A percentile compares a stretch with the other conserved stretches of the same genome.
Conservation (phyloP, 2,888 invertebrate species). For the Frankliniella fusca region DNA sequence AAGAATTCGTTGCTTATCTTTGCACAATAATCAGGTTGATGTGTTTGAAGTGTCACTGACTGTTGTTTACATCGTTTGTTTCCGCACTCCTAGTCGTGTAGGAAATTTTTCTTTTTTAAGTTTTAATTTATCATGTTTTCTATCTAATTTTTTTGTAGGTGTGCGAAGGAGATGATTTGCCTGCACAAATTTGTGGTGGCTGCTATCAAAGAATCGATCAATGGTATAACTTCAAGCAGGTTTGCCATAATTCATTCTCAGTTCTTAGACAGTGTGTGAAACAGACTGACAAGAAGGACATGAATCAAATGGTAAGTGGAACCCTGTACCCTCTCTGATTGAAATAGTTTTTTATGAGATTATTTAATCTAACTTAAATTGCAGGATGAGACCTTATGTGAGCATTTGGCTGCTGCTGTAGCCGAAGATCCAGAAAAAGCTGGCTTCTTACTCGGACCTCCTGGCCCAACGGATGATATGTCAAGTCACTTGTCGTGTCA, state of each 20-base stretch:
- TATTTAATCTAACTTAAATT: too few species aligned
- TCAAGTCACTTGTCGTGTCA: not conserved
- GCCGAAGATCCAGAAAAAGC: not conserved
- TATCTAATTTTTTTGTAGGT: not conserved
- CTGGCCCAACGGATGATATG: not conserved
- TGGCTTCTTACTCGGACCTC: not conserved
- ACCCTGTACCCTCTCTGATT: not conserved
- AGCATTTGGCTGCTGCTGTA: not conserved
- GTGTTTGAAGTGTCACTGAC: too few species aligned
- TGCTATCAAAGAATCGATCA: not conserved
- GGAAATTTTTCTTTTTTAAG: not conserved
- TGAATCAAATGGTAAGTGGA: not conserved
- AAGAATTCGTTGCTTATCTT: too few species aligned
- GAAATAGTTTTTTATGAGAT: too few species aligned
- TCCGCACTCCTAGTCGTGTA: not conserved
- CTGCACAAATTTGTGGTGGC: not conserved
- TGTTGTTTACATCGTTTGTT: too few species aligned
- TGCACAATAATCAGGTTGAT: too few species aligned
- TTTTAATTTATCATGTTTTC: not conserved
- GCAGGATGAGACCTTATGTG: not conserved
- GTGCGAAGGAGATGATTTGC: not conserved
- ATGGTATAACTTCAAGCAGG: conserved; percentile 6
- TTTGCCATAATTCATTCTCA: conserved; percentile 3
- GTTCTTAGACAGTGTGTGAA: not conserved
- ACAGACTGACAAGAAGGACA: not conserved